Evolutionary conservation across 2,113 vertebrate genomes (phyloP), one percentile per base, ranked within the genome.

Genomic region (Pyxicephalus adspersus): DNA sequence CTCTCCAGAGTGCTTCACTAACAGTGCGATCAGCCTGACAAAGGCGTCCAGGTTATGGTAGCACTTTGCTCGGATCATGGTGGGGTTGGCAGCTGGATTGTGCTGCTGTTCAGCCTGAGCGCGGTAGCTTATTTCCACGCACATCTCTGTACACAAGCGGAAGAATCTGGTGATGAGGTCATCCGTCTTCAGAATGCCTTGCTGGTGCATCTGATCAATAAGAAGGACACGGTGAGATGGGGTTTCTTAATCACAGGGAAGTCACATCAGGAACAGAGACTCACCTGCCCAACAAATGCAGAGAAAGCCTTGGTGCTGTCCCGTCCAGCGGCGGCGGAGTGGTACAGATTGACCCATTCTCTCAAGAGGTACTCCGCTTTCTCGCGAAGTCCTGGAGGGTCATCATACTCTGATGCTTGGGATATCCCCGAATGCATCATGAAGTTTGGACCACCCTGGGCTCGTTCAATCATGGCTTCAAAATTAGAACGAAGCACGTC

Each of bases 381-480:
- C 92, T 99, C 98, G 85, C 97, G 91, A 87, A 99, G 91, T 83
- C 98, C 98, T 2, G 98, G 97, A 0, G 98, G 98, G 84, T 99
- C 98, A 76, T 99, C 97, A 0, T 99, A 99, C 84, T 99, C 98
- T 3, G 97, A 99, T 7, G 98, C 98, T 89, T 99, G 98, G 15
- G 98, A 98, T 77, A 99, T 99, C 84, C 97, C 98, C 86, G 97
- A 99, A 88, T 99, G 98, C 98, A 99, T 99, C 98, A 99, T 99
- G 87, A 99, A 99, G 90, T 98, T 99, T 25, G 97, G 97, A 58
- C 98, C 98, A 25, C 97, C 97, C 0, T 99, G 97, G 83, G 97
- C 97, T 77, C 98, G 94, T 86, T 99, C 98, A 85, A 99, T 98
- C 98, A 99, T 99, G 63, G 98, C 97, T 89, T 99, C 98, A 3